Percentiles rank a stretch among this genome's conserved stretches.
phyloP scores from a whole-genome alignment of 1,140 invertebrate genomes.

The Drosophila ambigua region DNA sequence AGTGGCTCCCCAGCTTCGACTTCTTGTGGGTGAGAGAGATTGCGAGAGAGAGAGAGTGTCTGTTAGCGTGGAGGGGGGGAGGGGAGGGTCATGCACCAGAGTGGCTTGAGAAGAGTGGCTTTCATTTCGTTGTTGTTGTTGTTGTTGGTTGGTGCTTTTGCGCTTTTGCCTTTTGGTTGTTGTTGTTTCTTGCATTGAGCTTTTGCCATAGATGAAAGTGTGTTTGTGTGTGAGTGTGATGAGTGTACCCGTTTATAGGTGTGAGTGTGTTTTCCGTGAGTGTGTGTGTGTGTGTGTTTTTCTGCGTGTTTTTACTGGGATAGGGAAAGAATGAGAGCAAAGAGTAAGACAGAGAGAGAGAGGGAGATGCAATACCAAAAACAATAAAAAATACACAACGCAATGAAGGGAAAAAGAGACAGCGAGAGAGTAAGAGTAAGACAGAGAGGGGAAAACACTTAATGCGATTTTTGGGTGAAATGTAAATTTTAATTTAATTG shows the following conservation, averaged over 20 bases:
- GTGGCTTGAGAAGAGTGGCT: constrained; percentile 33
- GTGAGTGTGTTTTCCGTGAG: constrained; percentile 18
- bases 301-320: constrained; percentile 25
- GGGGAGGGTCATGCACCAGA: constrained; percentile 42
- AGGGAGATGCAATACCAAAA: constrained; percentile 68
- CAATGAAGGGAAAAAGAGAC: constrained; percentile 21
- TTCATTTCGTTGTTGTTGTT: constrained; percentile 29
- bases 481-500: constrained; percentile 23
- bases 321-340: constrained; percentile 38
- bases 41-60: neutral
- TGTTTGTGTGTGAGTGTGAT: constrained; percentile 45
- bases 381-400: constrained; percentile 58
- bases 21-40: too few relatives aligned
- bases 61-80: constrained; percentile 9
- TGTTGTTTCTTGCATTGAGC: constrained; percentile 44
- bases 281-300: constrained; percentile 38
- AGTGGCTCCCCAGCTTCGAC: too few relatives aligned
- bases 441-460: constrained; percentile 40
- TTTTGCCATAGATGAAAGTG: constrained; percentile 45
- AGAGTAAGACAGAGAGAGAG: constrained; percentile 19
- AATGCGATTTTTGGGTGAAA: constrained; percentile 47
- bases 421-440: constrained; percentile 36
- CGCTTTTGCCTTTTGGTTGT: constrained; percentile 37
- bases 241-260: constrained; percentile 45
- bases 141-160: constrained; percentile 32